phyloP scores from a whole-genome alignment of 2,113 vertebrate species.

The Oryzias celebensis region DNA sequence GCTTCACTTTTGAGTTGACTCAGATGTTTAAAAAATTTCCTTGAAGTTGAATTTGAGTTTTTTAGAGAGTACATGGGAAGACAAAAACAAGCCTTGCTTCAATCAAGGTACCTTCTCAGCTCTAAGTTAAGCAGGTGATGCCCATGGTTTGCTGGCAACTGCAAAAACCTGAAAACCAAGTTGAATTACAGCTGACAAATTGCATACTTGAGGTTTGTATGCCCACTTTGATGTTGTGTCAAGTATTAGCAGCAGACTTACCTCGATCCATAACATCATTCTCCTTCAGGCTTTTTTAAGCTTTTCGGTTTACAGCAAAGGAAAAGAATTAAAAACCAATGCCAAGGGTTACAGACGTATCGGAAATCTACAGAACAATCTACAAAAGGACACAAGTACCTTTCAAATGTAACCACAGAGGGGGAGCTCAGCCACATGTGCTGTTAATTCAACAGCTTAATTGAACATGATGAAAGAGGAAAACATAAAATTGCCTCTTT shows the following conservation, averaged over 20 bases:
- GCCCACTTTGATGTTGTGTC: slow-evolving; percentile 27
- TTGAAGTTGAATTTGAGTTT: slow-evolving; percentile 29
- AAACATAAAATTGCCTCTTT: slow-evolving; percentile 50
- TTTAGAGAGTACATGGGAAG: slow-evolving; percentile 25
- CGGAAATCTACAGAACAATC: slow-evolving; percentile 7
- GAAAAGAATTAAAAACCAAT: slow-evolving; percentile 9
- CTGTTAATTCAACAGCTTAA: slow-evolving; percentile 41
- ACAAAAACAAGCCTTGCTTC: slow-evolving; percentile 23
- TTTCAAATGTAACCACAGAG: slow-evolving; percentile 8
- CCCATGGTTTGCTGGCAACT: slow-evolving; percentile 33
- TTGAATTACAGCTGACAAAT: slow-evolving; percentile 17
- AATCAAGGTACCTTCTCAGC: slow-evolving; percentile 13
- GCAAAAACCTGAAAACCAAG: slow-evolving; percentile 32
- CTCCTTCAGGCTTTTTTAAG: slow-evolving; percentile 7
- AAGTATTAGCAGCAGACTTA: slow-evolving; percentile 6
- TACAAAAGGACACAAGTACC: slow-evolving; percentile 3
- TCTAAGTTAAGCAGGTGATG: slow-evolving; percentile 42
- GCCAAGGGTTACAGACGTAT: slow-evolving; percentile 5
- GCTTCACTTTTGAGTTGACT: slow-evolving; percentile 20
- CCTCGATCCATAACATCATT: slow-evolving; percentile 11
- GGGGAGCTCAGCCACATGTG: slow-evolving; percentile 29
- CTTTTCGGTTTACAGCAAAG: slow-evolving; percentile 21
- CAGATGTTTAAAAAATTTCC: slow-evolving; percentile 30
- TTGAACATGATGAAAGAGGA: slow-evolving; percentile 46
- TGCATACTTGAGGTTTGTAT: slow-evolving; percentile 25